These are phyloP conservation scores for Artemia sinica DNA, from an alignment of 2,888 invertebrate genomes.

Conservation along the genomic window DNA sequence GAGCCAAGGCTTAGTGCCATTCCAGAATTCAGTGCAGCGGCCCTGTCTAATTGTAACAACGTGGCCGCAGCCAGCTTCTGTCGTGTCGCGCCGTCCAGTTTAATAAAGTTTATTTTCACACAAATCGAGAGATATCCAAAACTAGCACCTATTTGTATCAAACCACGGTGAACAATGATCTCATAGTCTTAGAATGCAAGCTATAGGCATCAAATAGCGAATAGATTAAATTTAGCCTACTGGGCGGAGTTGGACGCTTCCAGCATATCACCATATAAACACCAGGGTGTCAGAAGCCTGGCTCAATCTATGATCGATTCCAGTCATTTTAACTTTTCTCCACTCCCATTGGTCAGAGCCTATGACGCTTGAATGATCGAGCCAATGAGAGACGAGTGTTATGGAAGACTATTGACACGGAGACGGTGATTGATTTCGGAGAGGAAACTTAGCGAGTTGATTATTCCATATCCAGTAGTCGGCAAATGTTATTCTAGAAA, in stretches of 20 bases:
- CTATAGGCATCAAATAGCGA: not conserved
- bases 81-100: not conserved
- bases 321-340: not conserved
- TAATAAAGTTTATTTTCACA: not conserved
- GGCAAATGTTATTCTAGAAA: constrained; percentile 13
- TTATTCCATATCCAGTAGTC: not conserved
- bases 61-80: constrained; percentile 10
- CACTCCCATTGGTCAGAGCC: not conserved
- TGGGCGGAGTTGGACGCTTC: constrained; percentile 12
- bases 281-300: constrained; percentile 11
- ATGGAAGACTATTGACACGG: constrained; percentile 11
- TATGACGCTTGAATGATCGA: not conserved
- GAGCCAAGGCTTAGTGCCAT: constrained; percentile 12
- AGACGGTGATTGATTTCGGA: constrained; percentile 13
- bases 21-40: not conserved
- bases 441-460: constrained; percentile 10
- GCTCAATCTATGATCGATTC: constrained; percentile 11
- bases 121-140: not conserved
- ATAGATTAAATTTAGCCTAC: constrained; percentile 8
- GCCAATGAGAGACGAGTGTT: constrained; percentile 6
- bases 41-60: not conserved
- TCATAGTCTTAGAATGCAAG: constrained; percentile 1
- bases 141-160: constrained; percentile 12
- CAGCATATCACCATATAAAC: constrained; percentile 8
- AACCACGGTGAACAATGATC: constrained; percentile 5